Base-by-base conservation (phyloP, 2,113 vertebrate species). In the Microtus richardsoni region DNA sequence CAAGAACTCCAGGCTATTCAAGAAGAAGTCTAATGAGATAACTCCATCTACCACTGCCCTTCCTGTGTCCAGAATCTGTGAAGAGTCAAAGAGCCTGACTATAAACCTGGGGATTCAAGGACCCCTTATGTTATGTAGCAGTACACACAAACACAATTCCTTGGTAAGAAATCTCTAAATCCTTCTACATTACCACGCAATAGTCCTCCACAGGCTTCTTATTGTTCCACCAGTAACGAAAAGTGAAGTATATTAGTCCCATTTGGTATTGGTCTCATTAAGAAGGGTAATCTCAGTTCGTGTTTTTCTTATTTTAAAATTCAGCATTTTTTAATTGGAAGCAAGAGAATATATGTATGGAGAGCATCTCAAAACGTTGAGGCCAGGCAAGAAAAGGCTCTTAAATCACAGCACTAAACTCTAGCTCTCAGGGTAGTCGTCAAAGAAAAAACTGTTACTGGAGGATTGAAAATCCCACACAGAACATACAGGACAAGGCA, bases 301-400 rank as follows among this genome's bases (percentile, higher is more conserved):
- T 49, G 68, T 82, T 92, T 79, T 91, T 87, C 78, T 39, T n/a
- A 88, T 83, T 93, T 88, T 91, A 91, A 88, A 96, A 96, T 88
- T 94, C n/a, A 90, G 26, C 17, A 90, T 70, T 94, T 96, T 96
- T 93, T 75, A 91, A 96, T 30, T 84, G 28, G 85, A 97, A 95
- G 78, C 16, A 91, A 91, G 28, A 64, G 12, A 93, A 88, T 62
- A 16, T 26, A 22, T 22, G 2, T 19, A 12, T 2, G n/a, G 47
- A 70, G 39, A 71, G 33, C 62, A 89, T 86, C 19, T 75, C 52
- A 95, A 86, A 39, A 24, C 19, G 79, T 41, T 84, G 71, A 60
- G 17, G 91, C 86, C n/a, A 95, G 74, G 73, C 33, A 89, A 95
- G 39, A 14, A 94, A 85, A 94, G n/a, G 3, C 75, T 96, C 71